A percentile compares a stretch with the other conserved stretches of the same genome.
Evolutionary conservation across 2,113 vertebrate genomes (phyloP).

Genomic region (Brachionichthys hirsutus): DNA sequence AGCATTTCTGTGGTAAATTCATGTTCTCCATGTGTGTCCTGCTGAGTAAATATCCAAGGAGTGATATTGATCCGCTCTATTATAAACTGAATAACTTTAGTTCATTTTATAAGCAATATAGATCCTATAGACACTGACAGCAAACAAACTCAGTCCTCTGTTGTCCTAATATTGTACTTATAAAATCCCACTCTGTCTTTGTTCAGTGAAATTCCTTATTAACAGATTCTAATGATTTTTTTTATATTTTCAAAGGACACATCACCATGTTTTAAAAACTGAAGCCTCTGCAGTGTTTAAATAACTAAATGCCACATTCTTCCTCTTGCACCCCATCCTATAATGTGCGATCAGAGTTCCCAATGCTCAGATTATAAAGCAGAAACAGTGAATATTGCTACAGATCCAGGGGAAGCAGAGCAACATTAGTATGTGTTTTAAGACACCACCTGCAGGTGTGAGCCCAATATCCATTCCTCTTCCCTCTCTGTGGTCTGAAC

Average conservation of each 20-base stretch:
- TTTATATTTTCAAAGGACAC: no score
- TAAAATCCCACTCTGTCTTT: no score
- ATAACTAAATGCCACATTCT: no score
- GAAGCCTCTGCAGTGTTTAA: no score
- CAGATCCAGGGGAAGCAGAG: background rate
- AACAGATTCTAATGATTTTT: no score
- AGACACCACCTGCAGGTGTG: background rate
- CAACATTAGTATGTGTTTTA: background rate
- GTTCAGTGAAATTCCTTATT: no score
- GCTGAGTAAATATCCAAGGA: background rate
- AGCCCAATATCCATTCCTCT: background rate
- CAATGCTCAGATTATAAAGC: background rate
- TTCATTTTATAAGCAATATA: background rate
- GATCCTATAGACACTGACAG: no score
- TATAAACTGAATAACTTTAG: no score
- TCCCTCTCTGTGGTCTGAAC: background rate
- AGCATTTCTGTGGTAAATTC: background rate
- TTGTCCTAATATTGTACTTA: no score
- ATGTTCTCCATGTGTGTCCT: no score
- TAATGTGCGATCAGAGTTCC: background rate
- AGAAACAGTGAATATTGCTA: background rate
- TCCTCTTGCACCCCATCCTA: background rate
- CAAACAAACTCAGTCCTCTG: background rate
- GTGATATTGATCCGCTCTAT: no score
- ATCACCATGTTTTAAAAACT: no score